Percentiles rank a stretch among this genome's conserved stretches.
These are phyloP conservation scores for Eulemur coronatus DNA, from an alignment of 2,797 vertebrate genomes.

Conservation along the genomic window DNA sequence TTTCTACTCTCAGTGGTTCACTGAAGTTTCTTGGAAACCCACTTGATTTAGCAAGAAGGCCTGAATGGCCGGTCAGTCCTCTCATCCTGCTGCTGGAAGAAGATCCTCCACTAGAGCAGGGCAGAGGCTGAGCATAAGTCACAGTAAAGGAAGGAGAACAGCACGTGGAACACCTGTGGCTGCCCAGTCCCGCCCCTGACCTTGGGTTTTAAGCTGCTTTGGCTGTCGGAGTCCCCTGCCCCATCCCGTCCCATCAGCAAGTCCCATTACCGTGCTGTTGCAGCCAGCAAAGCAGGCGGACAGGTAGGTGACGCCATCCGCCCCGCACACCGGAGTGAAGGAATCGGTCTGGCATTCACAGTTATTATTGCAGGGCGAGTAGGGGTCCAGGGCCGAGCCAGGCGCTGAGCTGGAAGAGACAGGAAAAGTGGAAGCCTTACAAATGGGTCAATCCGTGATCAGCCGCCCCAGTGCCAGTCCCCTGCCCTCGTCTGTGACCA, in stretches of 20 bases:
- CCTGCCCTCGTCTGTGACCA: neutral
- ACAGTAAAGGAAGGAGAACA: accelerated
- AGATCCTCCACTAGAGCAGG: neutral
- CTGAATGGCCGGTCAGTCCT: too few relatives aligned
- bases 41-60: neutral
- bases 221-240: accelerated
- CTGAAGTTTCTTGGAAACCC: neutral
- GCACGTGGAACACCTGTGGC: accelerated
- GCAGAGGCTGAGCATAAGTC: neutral
- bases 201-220: neutral
- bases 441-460: neutral
- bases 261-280: conserved; percentile 83
- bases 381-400: conserved; percentile 88
- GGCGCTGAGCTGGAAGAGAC: conserved; percentile 83
- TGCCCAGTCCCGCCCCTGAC: neutral
- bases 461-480: neutral
- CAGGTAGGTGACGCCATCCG: conserved; percentile 95
- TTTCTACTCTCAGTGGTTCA: neutral
- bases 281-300: conserved; percentile 98
- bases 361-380: conserved; percentile 92
- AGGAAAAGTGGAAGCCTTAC: neutral
- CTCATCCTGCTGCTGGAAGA: neutral
- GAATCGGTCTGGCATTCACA: conserved; percentile 97
- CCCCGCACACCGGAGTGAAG: conserved; percentile 97
- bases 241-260: accelerated